Percentiles rank a stretch among this genome's conserved stretches.
phyloP scores from a whole-genome alignment of 2,888 invertebrate genomes.

The Sympetrum striolatum region DNA sequence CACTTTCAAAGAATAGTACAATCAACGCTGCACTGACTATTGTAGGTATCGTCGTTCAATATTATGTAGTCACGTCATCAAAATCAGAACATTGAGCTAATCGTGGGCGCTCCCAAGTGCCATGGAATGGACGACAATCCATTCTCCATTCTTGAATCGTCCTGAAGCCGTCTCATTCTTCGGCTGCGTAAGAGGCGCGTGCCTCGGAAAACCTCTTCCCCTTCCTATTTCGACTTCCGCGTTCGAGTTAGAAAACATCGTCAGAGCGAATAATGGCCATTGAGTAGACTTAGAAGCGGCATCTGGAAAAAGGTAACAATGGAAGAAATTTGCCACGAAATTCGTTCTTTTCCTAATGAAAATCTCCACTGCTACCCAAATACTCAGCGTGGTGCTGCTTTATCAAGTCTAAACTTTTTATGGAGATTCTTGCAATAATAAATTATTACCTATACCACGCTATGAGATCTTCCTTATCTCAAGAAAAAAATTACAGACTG shows the following conservation, averaged over 20 bases:
- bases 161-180: neutral
- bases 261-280: neutral
- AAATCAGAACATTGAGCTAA: too few relatives aligned
- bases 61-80: too few relatives aligned
- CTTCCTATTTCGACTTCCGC: neutral
- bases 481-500: too few relatives aligned
- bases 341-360: neutral
- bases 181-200: neutral
- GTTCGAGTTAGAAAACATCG: neutral
- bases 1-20: too few relatives aligned
- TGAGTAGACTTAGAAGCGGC: neutral
- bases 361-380: neutral
- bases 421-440: too few relatives aligned
- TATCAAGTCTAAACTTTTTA: too few relatives aligned
- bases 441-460: too few relatives aligned
- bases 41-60: too few relatives aligned
- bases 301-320: neutral
- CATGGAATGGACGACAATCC: neutral
- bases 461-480: too few relatives aligned
- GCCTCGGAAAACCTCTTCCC: neutral
- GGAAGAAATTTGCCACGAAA: neutral
- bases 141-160: neutral
- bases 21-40: too few relatives aligned
- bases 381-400: neutral
- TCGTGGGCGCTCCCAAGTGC: neutral